Base-by-base conservation (phyloP, 1,140 invertebrate genomes). In the Lutraria rhynchaena region DNA sequence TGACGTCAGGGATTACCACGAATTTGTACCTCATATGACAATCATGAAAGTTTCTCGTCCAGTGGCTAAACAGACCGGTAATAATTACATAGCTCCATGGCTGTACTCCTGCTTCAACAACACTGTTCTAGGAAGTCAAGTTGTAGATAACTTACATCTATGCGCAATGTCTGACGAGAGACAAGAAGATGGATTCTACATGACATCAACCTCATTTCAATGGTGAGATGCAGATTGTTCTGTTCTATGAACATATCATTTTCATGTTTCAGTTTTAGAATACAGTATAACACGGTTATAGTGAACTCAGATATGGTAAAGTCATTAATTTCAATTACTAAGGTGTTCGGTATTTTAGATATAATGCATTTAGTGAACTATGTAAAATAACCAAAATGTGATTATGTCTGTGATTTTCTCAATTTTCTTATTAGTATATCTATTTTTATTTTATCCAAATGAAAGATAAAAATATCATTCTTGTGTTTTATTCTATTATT, bases 21-120 rank as follows among this genome's bases (percentile, higher is more conserved):
- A 93, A 73, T 93, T 92, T 88, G 88, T 92, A 37, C 92, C 93
- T 9, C 93, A 93, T 81, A 89, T 93, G 85, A 93, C 92, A 11
- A 76, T 93, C 29, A 88, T 93, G 85, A 93, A 93, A 77, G 82
- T 92, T 0, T 88, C 86, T 17, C 87, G 91, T 9, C 87, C 90
- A 17, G 85, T 89, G 31, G 84, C 89, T 0, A 83, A 87, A 27
- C 11, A 61, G 57, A 87, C 85, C 29, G 87, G 89, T 0, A 82
- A 83, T 13, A 88, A 88, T 60, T 87, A 87, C 41, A 82, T 91
- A 41, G 78, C 88, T 27, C 82, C 87, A 0, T 83, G 77, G 81
- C 60, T 92, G n/a, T 91, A 89, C 75, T 83, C 85, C 2, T 51
- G 80, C 15, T 88, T 85, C 77, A 67, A 80, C 22, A 82, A 90